A percentile compares a stretch with the other conserved stretches of the same genome.
These are phyloP conservation scores for Takifugu flavidus DNA, from an alignment of 2,113 vertebrate genomes.

Conservation along the genomic window DNA sequence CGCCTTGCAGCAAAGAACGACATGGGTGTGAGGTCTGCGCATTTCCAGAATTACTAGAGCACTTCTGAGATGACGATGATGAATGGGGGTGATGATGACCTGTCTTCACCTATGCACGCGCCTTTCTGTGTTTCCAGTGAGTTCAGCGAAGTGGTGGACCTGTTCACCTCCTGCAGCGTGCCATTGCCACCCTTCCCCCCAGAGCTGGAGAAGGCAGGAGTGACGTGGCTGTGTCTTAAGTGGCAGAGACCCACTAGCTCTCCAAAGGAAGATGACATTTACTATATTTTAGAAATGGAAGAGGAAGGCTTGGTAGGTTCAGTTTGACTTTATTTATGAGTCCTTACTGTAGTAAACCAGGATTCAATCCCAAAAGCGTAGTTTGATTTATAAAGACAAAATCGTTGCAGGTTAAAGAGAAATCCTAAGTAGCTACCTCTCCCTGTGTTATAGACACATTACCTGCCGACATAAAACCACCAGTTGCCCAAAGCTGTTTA, in stretches of 20 bases:
- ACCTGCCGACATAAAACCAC: neutral
- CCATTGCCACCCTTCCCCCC: constrained; percentile 89
- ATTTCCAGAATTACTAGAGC: too few species aligned
- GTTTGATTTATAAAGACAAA: too few species aligned
- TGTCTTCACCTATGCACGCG: constrained; percentile 41
- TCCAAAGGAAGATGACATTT: constrained; percentile 92
- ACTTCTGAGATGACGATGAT: too few species aligned
- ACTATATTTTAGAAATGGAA: constrained; percentile 96
- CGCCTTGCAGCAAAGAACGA: constrained; percentile 95
- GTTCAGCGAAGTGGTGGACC: constrained; percentile 93
- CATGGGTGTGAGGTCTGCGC: constrained; percentile 86
- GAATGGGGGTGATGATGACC: neutral
- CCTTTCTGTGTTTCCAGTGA: constrained; percentile 77
- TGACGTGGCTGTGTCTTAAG: constrained; percentile 89
- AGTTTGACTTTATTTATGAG: neutral
- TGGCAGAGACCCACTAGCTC: constrained; percentile 91
- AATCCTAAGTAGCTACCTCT: too few species aligned
- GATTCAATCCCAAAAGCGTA: too few species aligned
- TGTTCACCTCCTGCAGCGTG: constrained; percentile 96
- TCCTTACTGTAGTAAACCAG: neutral
- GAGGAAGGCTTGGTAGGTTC: constrained; percentile 90
- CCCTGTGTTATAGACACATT: too few species aligned
- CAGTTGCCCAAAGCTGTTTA: constrained; percentile 11
- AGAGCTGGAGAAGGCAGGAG: constrained; percentile 84
- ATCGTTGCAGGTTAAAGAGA: too few species aligned